Evolutionary conservation across 2,888 invertebrate genomes (phyloP), one percentile per base, ranked within the genome.

Genomic region (Salpingus planirostris): DNA sequence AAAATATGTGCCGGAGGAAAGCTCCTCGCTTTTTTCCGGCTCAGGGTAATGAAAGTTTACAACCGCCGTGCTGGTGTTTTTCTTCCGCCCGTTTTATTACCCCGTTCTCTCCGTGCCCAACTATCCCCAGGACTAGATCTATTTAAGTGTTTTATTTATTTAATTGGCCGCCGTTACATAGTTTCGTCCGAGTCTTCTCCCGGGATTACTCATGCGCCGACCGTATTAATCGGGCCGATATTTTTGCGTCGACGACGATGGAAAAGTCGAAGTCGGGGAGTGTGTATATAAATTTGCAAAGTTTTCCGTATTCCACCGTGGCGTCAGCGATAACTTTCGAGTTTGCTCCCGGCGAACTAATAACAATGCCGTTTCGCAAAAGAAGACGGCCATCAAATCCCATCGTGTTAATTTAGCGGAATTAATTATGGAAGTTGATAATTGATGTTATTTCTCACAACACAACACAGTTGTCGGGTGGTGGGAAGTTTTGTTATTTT

Each of bases 121-220:
- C 44, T 46, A 44, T 44, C 38, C 40, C 42, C 39, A 31, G 33
- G 37, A 42, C 42, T 36, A 39, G 43, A 49, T 50, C 47, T 49
- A 46, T 47, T 48, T 49, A 49, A 48, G 48, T 46, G 47, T 48
- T 49, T 47, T 51, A 49, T 50, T 49, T 50, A 49, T 49, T 49
- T 51, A 50, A 49, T 48, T 49, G 48, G 44, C 37, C 44, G 36
- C 43, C 43, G 45, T 46, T 49, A 44, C 22, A 29, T 32, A 36
- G 26, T 36, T 36, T 36, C 29, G 25, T 29, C 18, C 15, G 24
- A 32, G 15, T 22, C 26, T 23, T 30, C 35, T 23, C n/a, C n/a
- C n/a, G n/a, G n/a, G n/a, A n/a, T n/a, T n/a, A n/a, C n/a, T n/a
- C n/a, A n/a, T n/a, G n/a, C n/a, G n/a, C n/a, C n/a, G n/a, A n/a